Conservation (phyloP, 2,113 vertebrate genomes). For the Mesitornis unicolor region DNA sequence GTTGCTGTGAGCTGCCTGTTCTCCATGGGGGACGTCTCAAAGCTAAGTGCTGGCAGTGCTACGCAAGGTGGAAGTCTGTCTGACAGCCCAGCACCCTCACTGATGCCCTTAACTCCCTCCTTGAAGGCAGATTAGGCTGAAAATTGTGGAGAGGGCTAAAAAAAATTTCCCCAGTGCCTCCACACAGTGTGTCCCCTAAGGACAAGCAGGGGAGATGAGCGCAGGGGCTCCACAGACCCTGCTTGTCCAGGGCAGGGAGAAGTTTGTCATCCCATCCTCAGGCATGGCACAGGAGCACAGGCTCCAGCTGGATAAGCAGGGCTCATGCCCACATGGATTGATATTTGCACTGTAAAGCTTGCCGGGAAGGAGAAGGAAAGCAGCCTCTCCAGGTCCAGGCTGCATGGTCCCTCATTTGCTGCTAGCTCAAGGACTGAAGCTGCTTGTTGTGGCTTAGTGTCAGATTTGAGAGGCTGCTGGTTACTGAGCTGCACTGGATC, state of each 20-base stretch:
- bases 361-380: not conserved
- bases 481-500: not conserved
- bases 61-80: not conserved
- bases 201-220: not conserved
- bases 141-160: not conserved
- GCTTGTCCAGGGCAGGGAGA: not conserved
- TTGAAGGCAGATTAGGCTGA: not conserved
- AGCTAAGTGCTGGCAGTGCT: not conserved
- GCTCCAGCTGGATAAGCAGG: not conserved
- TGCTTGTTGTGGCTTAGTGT: not conserved
- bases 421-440: not conserved
- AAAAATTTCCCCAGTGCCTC: not conserved
- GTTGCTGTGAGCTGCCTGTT: not conserved
- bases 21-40: not conserved
- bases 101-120: not conserved
- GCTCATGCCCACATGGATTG: not conserved
- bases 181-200: not conserved
- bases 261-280: not conserved
- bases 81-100: not conserved
- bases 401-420: not conserved
- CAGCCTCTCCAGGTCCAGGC: not conserved
- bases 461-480: not conserved
- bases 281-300: rapidly evolving
- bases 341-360: not conserved
- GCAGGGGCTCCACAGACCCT: not conserved